These are phyloP conservation scores for Callosobruchus maculatus DNA, from an alignment of 2,888 invertebrate species.

Conservation along the genomic window DNA sequence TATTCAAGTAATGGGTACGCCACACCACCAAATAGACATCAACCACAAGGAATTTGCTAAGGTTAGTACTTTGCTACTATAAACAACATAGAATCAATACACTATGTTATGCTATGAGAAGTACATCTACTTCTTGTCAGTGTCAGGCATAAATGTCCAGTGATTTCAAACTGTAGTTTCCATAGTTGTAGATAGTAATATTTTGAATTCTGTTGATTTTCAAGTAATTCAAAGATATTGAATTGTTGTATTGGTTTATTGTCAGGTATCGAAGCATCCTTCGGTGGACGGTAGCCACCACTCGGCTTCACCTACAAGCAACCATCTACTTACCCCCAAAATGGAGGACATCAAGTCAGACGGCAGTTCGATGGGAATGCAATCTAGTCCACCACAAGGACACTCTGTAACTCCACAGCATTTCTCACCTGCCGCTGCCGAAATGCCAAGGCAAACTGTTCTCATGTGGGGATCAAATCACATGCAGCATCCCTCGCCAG, in stretches of 20 bases:
- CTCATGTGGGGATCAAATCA: conserved; percentile 80
- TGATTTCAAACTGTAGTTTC: too few species aligned
- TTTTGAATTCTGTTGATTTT: too few species aligned
- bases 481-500: conserved; percentile 21
- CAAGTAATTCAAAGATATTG: too few species aligned
- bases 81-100: too few species aligned
- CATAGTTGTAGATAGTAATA: too few species aligned
- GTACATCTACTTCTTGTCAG: too few species aligned
- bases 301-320: conserved; percentile 61
- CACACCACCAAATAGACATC: conserved; percentile 27
- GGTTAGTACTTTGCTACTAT: conserved; percentile 3
- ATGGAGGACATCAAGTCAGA: conserved; percentile 60
- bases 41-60: conserved; percentile 39
- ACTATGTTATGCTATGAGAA: too few species aligned
- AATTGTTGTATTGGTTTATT: not conserved
- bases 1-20: conserved; percentile 44
- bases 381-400: conserved; percentile 27
- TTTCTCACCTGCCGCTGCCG: conserved; percentile 43
- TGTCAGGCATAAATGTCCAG: too few species aligned
- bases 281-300: conserved; percentile 55
- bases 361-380: conserved; percentile 27
- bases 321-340: conserved; percentile 57
- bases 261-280: conserved; percentile 36
- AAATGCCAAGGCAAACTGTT: conserved; percentile 80
- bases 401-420: conserved; percentile 40